Conservation (phyloP, 2,797 vertebrate genomes). For the Rhinogobio ventralis region DNA sequence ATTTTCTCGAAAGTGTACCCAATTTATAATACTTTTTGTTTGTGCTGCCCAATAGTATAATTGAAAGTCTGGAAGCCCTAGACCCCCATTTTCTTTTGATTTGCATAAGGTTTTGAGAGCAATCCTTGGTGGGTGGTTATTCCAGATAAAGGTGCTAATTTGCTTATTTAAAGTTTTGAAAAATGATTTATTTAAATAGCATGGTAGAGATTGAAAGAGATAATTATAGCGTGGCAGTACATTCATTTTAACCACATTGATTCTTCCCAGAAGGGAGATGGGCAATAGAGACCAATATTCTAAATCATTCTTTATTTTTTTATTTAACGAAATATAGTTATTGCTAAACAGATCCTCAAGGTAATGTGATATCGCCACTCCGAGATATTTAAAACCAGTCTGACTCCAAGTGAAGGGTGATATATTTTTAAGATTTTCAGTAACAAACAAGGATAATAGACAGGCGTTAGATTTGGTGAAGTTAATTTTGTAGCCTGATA, state of each 20-base stretch:
- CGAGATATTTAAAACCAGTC: neutral
- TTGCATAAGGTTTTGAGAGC: conserved; percentile 9
- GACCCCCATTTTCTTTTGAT: neutral
- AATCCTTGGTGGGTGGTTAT: neutral
- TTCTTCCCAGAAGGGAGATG: conserved; percentile 12
- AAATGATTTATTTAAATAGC: conserved; percentile 16
- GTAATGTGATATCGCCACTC: neutral
- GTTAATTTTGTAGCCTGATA: conserved; percentile 53
- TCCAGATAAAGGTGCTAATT: too few relatives aligned
- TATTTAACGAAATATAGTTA: neutral
- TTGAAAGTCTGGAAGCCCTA: conserved; percentile 16
- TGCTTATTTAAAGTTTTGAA: conserved; percentile 11
- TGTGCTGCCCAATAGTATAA: conserved; percentile 17
- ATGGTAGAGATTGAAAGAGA: conserved; percentile 21
- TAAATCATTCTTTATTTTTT: neutral
- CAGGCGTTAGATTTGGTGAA: too few relatives aligned
- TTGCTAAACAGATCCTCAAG: neutral
- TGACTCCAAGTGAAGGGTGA: neutral
- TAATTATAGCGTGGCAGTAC: conserved; percentile 9
- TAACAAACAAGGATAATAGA: neutral
- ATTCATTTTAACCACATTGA: conserved; percentile 28
- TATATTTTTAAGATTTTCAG: neutral
- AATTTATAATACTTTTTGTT: neutral
- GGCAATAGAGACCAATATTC: conserved; percentile 5
- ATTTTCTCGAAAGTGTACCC: neutral